Base-by-base conservation (phyloP, 1,140 invertebrate genomes). In the Heliothis subflexa region DNA sequence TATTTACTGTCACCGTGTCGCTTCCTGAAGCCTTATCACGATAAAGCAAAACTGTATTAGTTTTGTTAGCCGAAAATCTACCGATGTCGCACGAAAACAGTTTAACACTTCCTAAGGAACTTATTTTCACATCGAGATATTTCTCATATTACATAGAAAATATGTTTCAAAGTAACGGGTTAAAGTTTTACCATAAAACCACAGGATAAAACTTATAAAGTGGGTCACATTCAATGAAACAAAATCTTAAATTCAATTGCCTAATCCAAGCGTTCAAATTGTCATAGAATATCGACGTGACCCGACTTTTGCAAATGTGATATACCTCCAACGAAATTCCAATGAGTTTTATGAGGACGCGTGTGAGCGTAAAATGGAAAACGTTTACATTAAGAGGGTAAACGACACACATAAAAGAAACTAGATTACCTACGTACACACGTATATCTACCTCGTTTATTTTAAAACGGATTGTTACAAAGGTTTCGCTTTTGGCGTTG, bases 351-450 rank as follows among this genome's bases (percentile, higher is more conserved):
- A 55, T 40, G 68, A 71, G 50, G 18, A 55, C 25, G 47, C 66
- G 28, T 71, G 28, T 52, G 52, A 55, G 68, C 50, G 68, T 71
- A 25, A 71, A 71, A 71, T 71, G 50, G 68, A 18, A 40, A 71
- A 71, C 61, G 61, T 16, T 62, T 62, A 62, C 52, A 71, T 55
- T 71, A 71, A 55, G 50, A 71, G 68, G 68, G 25, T 55, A 55
- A 71, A 71, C 68, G 68, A 55, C 68, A 40, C 52, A 71, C 68
- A 55, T 71, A 18, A 71, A 54, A 50, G 25, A 54, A 70, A 50
- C 25, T 18, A 55, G 28, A 33, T 55, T 55, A 71, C 14, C 0
- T 52, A 70, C 21, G 52, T 5, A 40, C 13, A 16, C n/a, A 52
- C 21, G 14, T 50, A 28, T 28, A 52, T n/a, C 21, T 52, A 62